These are phyloP conservation scores for Atlantisia rogersi DNA, from an alignment of 2,113 vertebrate species.

Conservation along the genomic window DNA sequence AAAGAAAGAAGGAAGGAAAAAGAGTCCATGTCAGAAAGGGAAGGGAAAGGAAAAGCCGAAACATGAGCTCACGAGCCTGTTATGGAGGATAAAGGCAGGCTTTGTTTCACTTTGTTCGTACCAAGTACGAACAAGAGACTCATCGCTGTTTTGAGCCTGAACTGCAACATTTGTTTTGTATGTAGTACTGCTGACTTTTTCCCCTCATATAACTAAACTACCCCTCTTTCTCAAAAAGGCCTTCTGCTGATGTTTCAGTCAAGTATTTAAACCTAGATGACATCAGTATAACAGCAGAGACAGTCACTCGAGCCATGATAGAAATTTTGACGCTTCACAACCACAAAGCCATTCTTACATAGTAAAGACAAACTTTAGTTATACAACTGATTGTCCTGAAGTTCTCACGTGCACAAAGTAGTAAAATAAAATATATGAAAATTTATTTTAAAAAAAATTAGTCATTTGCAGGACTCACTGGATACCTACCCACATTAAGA, in stretches of 20 bases:
- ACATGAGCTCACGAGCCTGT: constrained; percentile 10
- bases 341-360: neutral
- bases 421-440: neutral
- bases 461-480: neutral
- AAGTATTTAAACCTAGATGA: neutral
- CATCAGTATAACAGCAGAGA: neutral
- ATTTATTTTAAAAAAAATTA: neutral
- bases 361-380: neutral
- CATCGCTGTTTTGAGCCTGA: constrained; percentile 36
- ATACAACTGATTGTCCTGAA: neutral
- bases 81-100: constrained; percentile 16
- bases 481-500: neutral
- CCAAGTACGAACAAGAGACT: constrained; percentile 17
- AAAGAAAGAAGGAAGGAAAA: neutral
- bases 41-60: constrained; percentile 15
- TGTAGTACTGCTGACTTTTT: neutral
- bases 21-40: neutral
- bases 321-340: neutral
- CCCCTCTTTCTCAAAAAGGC: neutral
- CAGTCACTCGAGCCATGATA: neutral
- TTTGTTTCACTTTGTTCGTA: constrained; percentile 37
- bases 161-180: neutral
- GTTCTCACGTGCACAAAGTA: accelerated
- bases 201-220: neutral
- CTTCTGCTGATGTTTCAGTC: neutral